A percentile compares a stretch with the other conserved stretches of the same genome.
These are phyloP conservation scores for Drosophila ezoana DNA, from an alignment of 2,888 invertebrate genomes.

Conservation along the genomic window DNA sequence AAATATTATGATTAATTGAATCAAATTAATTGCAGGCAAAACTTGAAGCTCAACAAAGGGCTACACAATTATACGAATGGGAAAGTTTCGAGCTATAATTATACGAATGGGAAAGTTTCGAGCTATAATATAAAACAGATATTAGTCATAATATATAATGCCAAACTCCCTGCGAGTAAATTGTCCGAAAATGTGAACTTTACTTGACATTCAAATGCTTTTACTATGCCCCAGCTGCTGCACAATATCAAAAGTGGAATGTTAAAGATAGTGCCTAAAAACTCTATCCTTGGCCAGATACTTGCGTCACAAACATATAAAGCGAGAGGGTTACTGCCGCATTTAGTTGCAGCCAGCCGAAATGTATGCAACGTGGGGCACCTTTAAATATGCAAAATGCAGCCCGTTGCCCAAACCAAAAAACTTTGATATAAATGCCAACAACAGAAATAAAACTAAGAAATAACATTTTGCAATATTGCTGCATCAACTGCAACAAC, in stretches of 20 bases:
- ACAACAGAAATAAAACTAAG: slow-evolving; percentile 8
- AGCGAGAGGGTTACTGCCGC: slow-evolving; percentile 23
- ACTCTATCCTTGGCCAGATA: slow-evolving; percentile 7
- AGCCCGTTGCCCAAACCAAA: no score
- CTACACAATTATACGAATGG: no score
- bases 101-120: no score
- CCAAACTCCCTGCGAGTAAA: neutral
- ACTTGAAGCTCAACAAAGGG: no score
- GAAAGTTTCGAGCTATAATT: no score
- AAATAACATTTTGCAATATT: slow-evolving; percentile 15
- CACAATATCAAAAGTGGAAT: slow-evolving; percentile 1
- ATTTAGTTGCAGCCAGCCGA: slow-evolving; percentile 20
- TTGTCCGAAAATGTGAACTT: neutral
- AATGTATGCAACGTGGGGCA: slow-evolving; percentile 10
- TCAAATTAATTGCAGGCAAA: no score
- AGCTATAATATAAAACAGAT: neutral
- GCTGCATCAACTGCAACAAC: slow-evolving; percentile 7
- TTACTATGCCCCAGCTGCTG: neutral
- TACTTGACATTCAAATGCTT: neutral
- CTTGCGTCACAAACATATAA: slow-evolving; percentile 4
- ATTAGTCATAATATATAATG: neutral
- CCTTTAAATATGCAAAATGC: slow-evolving; percentile 26
- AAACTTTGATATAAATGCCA: slow-evolving; percentile 4
- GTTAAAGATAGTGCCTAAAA: slow-evolving; percentile 15
- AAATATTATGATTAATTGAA: no score